Base-by-base conservation (phyloP, 2,888 invertebrate species). In the Melieria omissa region DNA sequence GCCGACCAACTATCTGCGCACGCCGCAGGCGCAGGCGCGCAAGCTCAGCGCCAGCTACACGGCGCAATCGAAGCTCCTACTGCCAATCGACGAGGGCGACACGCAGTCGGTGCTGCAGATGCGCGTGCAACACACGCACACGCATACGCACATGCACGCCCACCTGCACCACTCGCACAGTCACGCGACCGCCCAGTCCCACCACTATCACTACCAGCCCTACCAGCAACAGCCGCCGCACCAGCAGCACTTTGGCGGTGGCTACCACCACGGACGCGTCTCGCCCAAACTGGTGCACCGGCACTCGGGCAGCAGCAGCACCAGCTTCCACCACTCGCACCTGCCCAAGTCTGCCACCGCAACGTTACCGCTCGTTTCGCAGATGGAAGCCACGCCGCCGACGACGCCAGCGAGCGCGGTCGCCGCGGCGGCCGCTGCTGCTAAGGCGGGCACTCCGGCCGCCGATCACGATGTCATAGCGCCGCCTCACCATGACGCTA, bases 1-100 rank as follows among this genome's bases (percentile, higher is more conserved):
- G 83, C 88, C 88, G 74, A 87, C 88, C 63, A 86, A 79, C 77
- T 88, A 88, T 75, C 76, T 87, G 76, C 84, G 87, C 58, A 82
- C 87, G n/a, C 87, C 87, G 42, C 84, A 84, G 76, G 80, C 84
- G 49, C 84, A 86, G 75, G 78, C 77, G 41, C 84, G 87, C 69
- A 87, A 87, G 74, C 81, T 87, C 55, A 87, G 87, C 79, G 85
- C 86, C 76, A 85, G 84, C 71, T 86, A 86, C 71, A 85, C 86
- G 71, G 80, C 86, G 73, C 86, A 86, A 80, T 87, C 86, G 76
- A 86, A 86, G 77, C 84, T 86, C 73, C 82, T 84, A 80, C 83
- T 87, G 83, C 87, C 87, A 80, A 87, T 87, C 77, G 86, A 85
- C 75, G 87, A 87, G 80, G 81, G 84, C 74, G 79, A 81, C 58